Evolutionary conservation across 2,888 invertebrate species (phyloP).

Genomic region (Eupithecia exiguata): DNA sequence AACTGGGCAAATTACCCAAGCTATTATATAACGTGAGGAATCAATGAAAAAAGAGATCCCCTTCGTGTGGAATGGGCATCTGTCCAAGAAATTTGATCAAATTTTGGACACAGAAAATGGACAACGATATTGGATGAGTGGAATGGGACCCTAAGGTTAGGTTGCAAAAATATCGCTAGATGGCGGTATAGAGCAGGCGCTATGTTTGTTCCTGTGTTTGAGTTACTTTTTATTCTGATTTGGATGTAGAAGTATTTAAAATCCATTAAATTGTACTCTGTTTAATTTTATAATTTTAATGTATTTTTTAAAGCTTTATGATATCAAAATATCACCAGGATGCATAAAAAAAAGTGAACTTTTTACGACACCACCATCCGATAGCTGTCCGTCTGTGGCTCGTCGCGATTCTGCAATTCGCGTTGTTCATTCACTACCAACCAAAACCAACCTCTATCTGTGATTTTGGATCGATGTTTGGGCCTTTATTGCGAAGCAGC

Average conservation of each 20-base stretch:
- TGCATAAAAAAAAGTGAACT: background rate
- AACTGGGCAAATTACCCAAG: too few relatives aligned
- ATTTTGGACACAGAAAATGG: too few relatives aligned
- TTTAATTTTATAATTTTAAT: background rate
- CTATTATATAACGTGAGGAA: too few relatives aligned
- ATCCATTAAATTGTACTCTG: background rate
- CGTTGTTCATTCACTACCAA: slow-evolving; percentile 58
- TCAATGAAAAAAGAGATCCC: too few relatives aligned
- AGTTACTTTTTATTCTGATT: slow-evolving; percentile 4
- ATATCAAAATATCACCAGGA: background rate
- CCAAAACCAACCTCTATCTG: slow-evolving; percentile 59
- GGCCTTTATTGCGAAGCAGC: slow-evolving; percentile 86
- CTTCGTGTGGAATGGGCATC: too few relatives aligned
- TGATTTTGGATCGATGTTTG: slow-evolving; percentile 86
- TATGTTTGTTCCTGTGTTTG: background rate
- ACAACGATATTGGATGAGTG: too few relatives aligned
- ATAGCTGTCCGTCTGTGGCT: slow-evolving; percentile 2
- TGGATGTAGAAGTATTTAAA: background rate
- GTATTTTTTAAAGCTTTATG: background rate
- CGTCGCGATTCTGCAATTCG: slow-evolving; percentile 39
- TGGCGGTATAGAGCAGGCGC: background rate
- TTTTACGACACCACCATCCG: background rate
- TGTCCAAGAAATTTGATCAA: too few relatives aligned
- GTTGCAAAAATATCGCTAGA: background rate
- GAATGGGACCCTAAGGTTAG: background rate